These are phyloP conservation scores for Dicentrarchus labrax DNA, from an alignment of 2,113 vertebrate species.

Conservation along the genomic window DNA sequence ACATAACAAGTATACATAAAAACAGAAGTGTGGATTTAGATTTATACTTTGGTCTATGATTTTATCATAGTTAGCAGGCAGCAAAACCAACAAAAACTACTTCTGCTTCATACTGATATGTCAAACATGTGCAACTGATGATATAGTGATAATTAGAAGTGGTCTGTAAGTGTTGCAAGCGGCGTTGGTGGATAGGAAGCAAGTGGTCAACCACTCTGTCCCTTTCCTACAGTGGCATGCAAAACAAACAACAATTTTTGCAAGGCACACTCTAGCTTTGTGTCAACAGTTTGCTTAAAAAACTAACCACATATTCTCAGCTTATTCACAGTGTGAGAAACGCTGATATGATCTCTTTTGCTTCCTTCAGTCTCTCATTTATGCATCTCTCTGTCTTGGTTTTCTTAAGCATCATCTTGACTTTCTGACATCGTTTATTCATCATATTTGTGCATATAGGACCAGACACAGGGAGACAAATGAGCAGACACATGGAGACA, in stretches of 20 bases:
- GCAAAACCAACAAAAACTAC: background rate
- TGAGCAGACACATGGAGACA: constrained; percentile 45
- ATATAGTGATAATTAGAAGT: background rate
- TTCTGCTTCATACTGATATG: background rate
- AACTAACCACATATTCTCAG: background rate
- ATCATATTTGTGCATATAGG: constrained; percentile 34
- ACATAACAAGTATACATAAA: background rate
- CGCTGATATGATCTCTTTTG: constrained; percentile 34
- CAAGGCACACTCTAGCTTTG: background rate
- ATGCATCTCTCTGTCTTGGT: background rate
- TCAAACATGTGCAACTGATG: background rate
- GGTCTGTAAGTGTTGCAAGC: background rate
- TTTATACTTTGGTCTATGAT: background rate
- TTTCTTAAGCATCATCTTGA: constrained; percentile 38
- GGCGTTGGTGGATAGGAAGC: background rate
- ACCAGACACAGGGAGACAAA: constrained; percentile 49
- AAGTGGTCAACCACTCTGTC: background rate
- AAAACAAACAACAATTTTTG: background rate
- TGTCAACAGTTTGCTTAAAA: background rate
- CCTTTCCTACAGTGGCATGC: background rate
- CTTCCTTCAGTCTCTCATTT: constrained; percentile 25
- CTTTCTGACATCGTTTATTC: constrained; percentile 30
- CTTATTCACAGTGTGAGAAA: constrained; percentile 1
- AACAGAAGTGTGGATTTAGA: background rate
- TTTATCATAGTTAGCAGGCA: background rate